A percentile compares a stretch with the other conserved stretches of the same genome.
These are phyloP conservation scores for Microcebus tavaratra DNA, from an alignment of 2,113 vertebrate genomes.

Conservation along the genomic window DNA sequence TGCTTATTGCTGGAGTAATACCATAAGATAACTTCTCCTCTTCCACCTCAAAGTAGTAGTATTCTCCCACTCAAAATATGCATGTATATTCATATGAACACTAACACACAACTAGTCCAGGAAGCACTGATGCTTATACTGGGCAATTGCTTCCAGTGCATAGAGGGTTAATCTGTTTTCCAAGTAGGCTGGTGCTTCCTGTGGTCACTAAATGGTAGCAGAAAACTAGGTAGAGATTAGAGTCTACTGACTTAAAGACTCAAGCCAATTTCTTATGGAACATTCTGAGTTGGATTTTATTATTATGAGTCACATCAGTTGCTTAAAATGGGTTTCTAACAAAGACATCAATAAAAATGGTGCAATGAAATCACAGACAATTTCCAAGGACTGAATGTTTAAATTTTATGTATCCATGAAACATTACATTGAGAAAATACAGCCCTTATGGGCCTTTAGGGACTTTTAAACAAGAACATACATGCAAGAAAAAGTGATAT, in stretches of 20 bases:
- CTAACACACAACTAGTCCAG: neutral
- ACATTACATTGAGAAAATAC: slow-evolving; percentile 36
- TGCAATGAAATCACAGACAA: slow-evolving; percentile 25
- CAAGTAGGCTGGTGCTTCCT: neutral
- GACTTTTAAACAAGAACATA: slow-evolving; percentile 54
- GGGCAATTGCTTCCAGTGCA: neutral
- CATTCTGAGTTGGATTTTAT: neutral
- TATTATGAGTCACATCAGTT: neutral
- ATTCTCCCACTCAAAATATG: neutral
- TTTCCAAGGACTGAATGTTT: slow-evolving; percentile 38
- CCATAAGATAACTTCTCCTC: neutral
- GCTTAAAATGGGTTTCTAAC: slow-evolving; percentile 35
- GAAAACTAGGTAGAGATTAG: neutral
- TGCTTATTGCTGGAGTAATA: neutral
- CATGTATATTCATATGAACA: neutral
- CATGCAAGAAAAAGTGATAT: slow-evolving; percentile 47
- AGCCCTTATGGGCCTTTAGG: neutral
- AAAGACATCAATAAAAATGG: slow-evolving; percentile 35
- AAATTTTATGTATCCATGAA: slow-evolving; percentile 34
- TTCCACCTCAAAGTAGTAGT: neutral
- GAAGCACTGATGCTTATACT: neutral
- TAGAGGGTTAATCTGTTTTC: neutral
- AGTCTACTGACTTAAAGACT: neutral
- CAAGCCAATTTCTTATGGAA: neutral
- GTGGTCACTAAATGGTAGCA: neutral